phyloP scores from a whole-genome alignment of 2,113 vertebrate species.

The Neotoma lepida region DNA sequence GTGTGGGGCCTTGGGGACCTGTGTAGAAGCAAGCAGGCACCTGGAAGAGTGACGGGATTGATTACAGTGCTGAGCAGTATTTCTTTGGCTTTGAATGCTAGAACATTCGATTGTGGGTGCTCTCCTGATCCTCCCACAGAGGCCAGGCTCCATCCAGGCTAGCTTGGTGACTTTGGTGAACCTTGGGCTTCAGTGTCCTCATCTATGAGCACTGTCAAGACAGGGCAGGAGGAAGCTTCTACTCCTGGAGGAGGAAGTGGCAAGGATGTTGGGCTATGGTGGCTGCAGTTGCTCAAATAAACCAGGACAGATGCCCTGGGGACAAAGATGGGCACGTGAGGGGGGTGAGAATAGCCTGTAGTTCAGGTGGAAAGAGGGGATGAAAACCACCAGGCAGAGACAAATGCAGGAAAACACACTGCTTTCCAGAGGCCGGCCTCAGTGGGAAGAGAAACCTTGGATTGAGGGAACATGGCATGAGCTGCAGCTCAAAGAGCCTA shows the following conservation, averaged over 20 bases:
- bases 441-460: neutral
- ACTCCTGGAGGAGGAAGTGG: neutral
- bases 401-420: neutral
- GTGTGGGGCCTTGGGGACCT: neutral
- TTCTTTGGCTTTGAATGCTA: neutral
- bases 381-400: neutral
- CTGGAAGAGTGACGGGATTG: neutral
- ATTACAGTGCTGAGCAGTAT: neutral
- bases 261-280: neutral
- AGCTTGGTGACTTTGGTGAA: neutral
- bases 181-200: neutral
- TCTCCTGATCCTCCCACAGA: neutral
- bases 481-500: neutral
- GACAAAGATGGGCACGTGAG: neutral
- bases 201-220: rapidly evolving
- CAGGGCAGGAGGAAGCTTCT: neutral
- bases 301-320: neutral
- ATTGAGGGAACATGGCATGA: neutral
- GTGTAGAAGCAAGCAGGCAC: neutral
- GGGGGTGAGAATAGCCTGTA: neutral
- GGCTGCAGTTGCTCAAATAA: neutral
- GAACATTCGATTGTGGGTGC: neutral
- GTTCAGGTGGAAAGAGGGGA: neutral
- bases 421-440: neutral
- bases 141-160: neutral